Base-by-base conservation (phyloP, 2,888 invertebrate genomes). In the Nomada lathburiana region DNA sequence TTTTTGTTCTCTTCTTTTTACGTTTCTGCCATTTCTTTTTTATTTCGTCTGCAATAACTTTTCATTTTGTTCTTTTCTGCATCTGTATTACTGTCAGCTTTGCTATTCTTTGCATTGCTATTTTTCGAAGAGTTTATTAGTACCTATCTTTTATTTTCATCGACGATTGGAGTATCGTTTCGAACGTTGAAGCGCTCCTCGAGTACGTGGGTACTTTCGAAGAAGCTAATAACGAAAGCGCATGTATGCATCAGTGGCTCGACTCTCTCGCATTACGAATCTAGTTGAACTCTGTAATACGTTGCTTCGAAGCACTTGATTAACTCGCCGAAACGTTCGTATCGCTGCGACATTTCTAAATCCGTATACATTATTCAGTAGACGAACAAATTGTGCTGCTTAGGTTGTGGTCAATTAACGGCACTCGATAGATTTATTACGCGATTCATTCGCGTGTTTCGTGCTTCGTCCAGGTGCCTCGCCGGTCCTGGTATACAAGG, bases 321-420 rank as follows among this genome's bases (percentile, higher is more conserved):
- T n/a, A 67, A 9, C 20, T 16, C 52, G 4, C n/a, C 36, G 29
- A 62, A 16, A 36, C 36, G 44, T 55, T 23, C 50, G 47, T 50
- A 26, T 67, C 52, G n/a, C 42, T 55, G 50, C 13, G 44, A 68
- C 42, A 63, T 62, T 18, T n/a, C 42, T 47, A 59, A 63, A 74
- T 78, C 62, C 62, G 53, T 11, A 67, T 68, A 47, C 63, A 64
- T 76, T 42, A 71, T 57, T 23, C 36, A 13, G 18, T 59, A 50
- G 50, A 29, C 11, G 23, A 36, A 70, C 59, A 52, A 76, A 79
- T 76, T 79, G 70, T 60, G 23, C 16, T 44, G n/a, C 55, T 44
- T 44, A 29, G n/a, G 44, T 53, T 65, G 7, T 65, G 47, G 57
- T 50, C 78, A 75, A 78, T 78, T 78, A 78, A 68, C 78, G 67